Evolutionary conservation across 2,113 vertebrate genomes (phyloP), one percentile per base, ranked within the genome.

Genomic region (Coreoperca whiteheadi): DNA sequence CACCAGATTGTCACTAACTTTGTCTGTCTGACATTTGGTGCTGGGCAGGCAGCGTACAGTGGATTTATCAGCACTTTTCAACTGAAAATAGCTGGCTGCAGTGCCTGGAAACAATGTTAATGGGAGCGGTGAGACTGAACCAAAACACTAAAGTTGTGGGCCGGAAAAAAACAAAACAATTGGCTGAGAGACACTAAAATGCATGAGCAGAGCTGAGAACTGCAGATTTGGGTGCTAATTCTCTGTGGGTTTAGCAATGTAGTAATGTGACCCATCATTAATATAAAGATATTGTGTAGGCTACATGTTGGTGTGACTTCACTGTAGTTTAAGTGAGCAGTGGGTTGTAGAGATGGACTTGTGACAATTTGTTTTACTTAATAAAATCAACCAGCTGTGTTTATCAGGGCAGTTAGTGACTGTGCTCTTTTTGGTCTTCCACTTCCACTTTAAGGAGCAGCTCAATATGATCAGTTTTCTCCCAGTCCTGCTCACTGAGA

Each of bases 401-500:
- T 79, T 71, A 76, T 66, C 69, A 25, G 84, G 23, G 50, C 8
- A 37, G 50, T 37, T 30, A 8, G 30, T 71, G 66, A 37, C n/a
- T 18, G 8, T 43, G 54, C 32, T 69, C 20, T 60, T 76, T 72
- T 66, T 20, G 41, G 61, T 56, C 39, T 56, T 32, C 37, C 32
- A 61, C 56, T 30, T 74, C 20, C 48, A 51, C 75, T 41, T 46
- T 4, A 53, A 50, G 14, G 10, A 69, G 18, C 10, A 6, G 21
- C 56, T 32, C 30, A 30, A 21, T n/a, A 11, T 28, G 16, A 70
- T 20, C 60, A 30, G 16, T 61, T 72, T 59, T 63, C 21, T 50
- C 51, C 14, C 25, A 28, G 32, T 61, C 20, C 51, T 48, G 8
- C 15, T 61, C 56, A 37, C 21, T 25, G 18, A 61, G 23, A 15